phyloP scores from a whole-genome alignment of 2,888 invertebrate genomes.

The Sericinus montela region DNA sequence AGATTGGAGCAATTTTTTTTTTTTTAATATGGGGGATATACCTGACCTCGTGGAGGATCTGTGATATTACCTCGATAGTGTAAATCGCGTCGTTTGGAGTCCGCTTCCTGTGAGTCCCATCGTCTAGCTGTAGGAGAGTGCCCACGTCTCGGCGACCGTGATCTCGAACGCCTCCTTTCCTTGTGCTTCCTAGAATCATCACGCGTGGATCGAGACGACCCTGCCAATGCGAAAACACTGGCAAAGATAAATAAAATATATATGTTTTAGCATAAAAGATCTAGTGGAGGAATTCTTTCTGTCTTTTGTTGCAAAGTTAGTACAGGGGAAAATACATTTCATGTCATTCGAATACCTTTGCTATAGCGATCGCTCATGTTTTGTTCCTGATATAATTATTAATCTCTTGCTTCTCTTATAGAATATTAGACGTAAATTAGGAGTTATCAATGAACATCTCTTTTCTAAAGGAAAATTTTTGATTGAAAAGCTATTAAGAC shows the following conservation, averaged over 20 bases:
- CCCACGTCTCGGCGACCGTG: constrained; percentile 43
- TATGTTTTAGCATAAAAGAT: constrained; percentile 37
- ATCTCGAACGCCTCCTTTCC: constrained; percentile 41
- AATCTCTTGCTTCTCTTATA: not conserved
- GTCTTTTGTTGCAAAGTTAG: constrained; percentile 16
- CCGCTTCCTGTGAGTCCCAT: constrained; percentile 28
- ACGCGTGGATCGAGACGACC: constrained; percentile 80
- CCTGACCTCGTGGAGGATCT: too few species aligned
- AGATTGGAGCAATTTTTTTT: too few species aligned
- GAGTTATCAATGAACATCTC: not conserved
- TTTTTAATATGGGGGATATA: too few species aligned
- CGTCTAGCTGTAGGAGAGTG: constrained; percentile 34
- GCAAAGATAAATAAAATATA: constrained; percentile 81
- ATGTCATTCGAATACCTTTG: constrained; percentile 59
- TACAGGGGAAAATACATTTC: constrained; percentile 28
- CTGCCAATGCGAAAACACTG: constrained; percentile 88
- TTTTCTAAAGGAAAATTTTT: not conserved
- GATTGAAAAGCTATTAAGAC: not conserved
- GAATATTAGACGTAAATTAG: not conserved
- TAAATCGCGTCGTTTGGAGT: constrained; percentile 37
- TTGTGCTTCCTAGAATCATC: constrained; percentile 71
- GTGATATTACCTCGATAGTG: constrained; percentile 35
- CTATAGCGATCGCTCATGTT: constrained; percentile 53
- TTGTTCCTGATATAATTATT: not conserved
- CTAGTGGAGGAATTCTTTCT: constrained; percentile 22